A percentile compares a stretch with the other conserved stretches of the same genome.
Evolutionary conservation across 1,140 invertebrate species (phyloP).

Genomic region (Atta cephalotes): DNA sequence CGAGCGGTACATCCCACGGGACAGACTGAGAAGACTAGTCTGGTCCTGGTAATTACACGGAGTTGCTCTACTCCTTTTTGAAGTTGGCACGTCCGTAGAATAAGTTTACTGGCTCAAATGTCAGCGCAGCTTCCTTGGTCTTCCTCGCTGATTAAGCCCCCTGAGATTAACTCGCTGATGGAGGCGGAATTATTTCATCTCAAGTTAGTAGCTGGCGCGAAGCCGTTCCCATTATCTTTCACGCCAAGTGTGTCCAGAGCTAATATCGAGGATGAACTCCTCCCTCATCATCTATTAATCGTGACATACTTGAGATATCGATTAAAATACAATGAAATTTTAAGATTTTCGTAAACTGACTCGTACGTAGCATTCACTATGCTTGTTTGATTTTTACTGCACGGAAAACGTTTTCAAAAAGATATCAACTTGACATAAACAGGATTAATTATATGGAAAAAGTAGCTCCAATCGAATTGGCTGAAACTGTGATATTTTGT

Average conservation of each 20-base stretch:
- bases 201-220: slow-evolving; percentile 29
- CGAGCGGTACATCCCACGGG: slow-evolving; percentile 20
- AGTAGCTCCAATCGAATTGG: too few relatives aligned
- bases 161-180: slow-evolving; percentile 72
- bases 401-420: background rate
- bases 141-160: slow-evolving; percentile 70
- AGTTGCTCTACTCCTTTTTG: slow-evolving; percentile 64
- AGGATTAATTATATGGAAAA: too few relatives aligned
- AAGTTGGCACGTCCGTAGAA: slow-evolving; percentile 71
- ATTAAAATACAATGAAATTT: background rate
- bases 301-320: background rate
- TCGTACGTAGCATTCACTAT: background rate
- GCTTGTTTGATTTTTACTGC: background rate
- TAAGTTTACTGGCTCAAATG: slow-evolving; percentile 70
- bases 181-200: slow-evolving; percentile 72
- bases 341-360: background rate
- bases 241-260: background rate
- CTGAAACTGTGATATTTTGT: too few relatives aligned
- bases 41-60: slow-evolving; percentile 67
- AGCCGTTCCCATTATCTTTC: slow-evolving; percentile 56
- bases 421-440: background rate
- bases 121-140: slow-evolving; percentile 54
- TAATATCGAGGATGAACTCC: slow-evolving; percentile 41
- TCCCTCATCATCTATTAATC: slow-evolving; percentile 18
- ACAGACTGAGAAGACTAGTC: slow-evolving; percentile 11